Base-by-base conservation (phyloP, 2,113 vertebrate species). In the Laterallus jamaicensis region DNA sequence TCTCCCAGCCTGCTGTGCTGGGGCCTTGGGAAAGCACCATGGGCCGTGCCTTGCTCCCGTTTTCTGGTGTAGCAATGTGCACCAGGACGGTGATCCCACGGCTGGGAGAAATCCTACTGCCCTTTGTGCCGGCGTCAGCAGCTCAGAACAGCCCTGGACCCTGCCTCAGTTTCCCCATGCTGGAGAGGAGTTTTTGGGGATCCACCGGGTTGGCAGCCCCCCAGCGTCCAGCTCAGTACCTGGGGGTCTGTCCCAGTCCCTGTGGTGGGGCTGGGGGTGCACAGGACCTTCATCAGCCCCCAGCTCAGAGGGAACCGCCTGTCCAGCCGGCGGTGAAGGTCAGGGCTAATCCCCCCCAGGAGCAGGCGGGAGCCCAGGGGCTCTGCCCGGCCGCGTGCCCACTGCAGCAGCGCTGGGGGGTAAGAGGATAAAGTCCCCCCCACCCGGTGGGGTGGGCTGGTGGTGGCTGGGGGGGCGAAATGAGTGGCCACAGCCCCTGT, bases 11-110 rank as follows among this genome's bases (percentile, higher is more conserved):
- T 54, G 91, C 68, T 15, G 37, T 40, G 67, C 78, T 50, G 15
- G 24, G 55, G 64, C 77, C 91, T 81, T 95, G 95, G 85, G 91
- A 93, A 95, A 68, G 52, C 20, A 31, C 92, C 50, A 58, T 81
- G 91, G 89, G 86, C 86, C 9, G 35, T 52, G 60, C 68, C 47
- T 40, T 2, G 7, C 15, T 13, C 81, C 85, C 81, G 12, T 8
- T 0, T 49, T 80, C 88, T 49, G 26, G 35, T 49, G 31, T 78
- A 67, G 86, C 82, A 88, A 88, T 86, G 83, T 31, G 80, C 76
- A 7, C 10, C 17, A 11, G 54, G 40, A 26, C 0, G 32, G 49
- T 15, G 5, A 39, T 54, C 71, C 82, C 49, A 12, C 42, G 24
- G 62, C 4, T 32, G 39, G 20, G 67, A 40, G 28, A 47, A 86